Evolutionary conservation across 2,797 vertebrate genomes (phyloP).

Genomic region (Brachyrhaphis roseni): DNA sequence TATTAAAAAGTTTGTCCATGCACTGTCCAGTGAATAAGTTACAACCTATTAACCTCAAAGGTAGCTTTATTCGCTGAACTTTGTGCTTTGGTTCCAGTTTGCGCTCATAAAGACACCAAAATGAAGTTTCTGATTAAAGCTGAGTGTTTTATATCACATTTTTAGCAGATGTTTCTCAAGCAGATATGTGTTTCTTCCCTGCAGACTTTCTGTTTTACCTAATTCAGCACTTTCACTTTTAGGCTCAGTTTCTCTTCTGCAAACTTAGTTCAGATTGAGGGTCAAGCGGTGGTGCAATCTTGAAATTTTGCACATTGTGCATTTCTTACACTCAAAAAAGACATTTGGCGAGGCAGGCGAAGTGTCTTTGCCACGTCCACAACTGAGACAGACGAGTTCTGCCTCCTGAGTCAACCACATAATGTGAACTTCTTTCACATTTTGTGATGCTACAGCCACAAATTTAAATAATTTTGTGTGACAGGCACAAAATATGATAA

Average conservation of each 20-base stretch:
- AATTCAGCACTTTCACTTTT: neutral
- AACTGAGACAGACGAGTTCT: neutral
- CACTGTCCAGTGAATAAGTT: neutral
- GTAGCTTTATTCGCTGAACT: neutral
- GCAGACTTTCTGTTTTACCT: slow-evolving; percentile 12
- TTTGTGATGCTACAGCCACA: neutral
- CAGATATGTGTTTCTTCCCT: slow-evolving; percentile 14
- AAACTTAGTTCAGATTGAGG: neutral
- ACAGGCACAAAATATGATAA: no score
- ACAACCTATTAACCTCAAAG: neutral
- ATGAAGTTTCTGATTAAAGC: neutral
- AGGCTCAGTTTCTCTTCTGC: slow-evolving; percentile 30
- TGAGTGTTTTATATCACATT: neutral
- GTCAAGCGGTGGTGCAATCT: neutral
- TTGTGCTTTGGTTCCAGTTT: neutral
- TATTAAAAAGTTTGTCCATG: neutral
- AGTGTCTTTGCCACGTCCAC: neutral
- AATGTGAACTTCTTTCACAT: neutral
- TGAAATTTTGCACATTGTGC: neutral
- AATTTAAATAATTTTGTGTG: neutral
- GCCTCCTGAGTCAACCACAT: no score
- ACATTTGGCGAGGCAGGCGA: neutral
- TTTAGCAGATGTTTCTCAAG: neutral
- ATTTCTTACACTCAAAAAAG: neutral
- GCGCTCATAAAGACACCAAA: neutral